Evolutionary conservation across 2,797 vertebrate genomes (phyloP), one percentile per base, ranked within the genome.

Genomic region (Catostomus latipinnis): DNA sequence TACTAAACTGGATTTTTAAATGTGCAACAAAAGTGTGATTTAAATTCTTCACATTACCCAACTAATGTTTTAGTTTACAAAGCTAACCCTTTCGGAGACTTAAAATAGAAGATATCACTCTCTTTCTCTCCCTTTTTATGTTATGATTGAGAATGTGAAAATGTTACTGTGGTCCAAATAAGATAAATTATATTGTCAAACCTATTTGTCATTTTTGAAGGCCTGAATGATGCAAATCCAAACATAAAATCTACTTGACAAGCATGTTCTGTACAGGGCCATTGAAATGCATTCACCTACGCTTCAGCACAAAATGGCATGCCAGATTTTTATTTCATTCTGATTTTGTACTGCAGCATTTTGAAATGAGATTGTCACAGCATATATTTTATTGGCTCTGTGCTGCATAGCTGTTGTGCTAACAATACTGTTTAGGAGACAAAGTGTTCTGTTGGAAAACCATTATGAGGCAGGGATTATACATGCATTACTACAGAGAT

Each of bases 101-200:
- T 45, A 69, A 8, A 16, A 16, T 34, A 34, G 34, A 3, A 34
- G 34, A 34, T 34, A 34, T 56, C 0, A 58, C 5, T 58, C 12
- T 58, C 46, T 48, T 16, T 77, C 43, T 8, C 8, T 57, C 8
- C 1, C 8, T 68, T 68, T 69, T 13, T 16, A 69, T 68, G 43
- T 67, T 58, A 34, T 12, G 46, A 58, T 34, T 34, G 46, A 60
- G 18, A 34, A 34, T 45, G 66, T 71, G 6, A 53, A 77, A 54
- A 22, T 13, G 7, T 34, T 34, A 34, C 34, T 34, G 34, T 53
- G 18, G 22, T 67, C 49, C 49, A 46, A 43, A 68, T 49, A 74
- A 60, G 46, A 74, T 60, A 58, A 74, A 74, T 74, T 10, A 18
- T 74, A 46, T 74, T 81, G 63, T 80, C 54, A 81, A 69, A 74